Base-by-base conservation (phyloP, 1,140 invertebrate genomes). In the Lethocerus indicus region DNA sequence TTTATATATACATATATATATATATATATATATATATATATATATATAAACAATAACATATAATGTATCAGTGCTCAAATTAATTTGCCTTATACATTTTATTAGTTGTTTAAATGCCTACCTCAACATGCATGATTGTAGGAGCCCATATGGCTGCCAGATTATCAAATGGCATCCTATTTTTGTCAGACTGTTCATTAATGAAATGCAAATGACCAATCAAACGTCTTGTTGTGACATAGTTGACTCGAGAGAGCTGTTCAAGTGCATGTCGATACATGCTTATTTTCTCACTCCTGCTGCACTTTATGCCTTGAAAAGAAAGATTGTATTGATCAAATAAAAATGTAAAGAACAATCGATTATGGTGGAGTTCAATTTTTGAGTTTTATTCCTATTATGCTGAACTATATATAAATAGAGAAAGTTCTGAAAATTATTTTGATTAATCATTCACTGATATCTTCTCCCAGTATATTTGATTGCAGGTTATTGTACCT, bases 101-200 rank as follows among this genome's bases (percentile, higher is more conserved):
- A n/a, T n/a, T n/a, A n/a, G n/a, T n/a, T n/a, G n/a, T n/a, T n/a
- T n/a, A 13, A 44, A 44, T 16, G 29, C 40, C 64, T 51, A 69
- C 73, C 36, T 79, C 76, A 3, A 76, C 71, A 51, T 81, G 80
- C 73, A 88, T 77, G 37, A 88, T 64, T 3, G 82, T 87, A 2
- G 85, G 84, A 1, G 82, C 83, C 83, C 84, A 88, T 35, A 88
- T 76, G 1, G 83, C 73, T 4, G 84, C 80, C n/a, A 89, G 65
- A 63, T 88, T 90, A 41, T 80, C 75, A 0, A 79, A 70, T 36
- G 69, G 75, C 86, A 90, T 90, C 37, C 79, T 70, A 61, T 89
- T 89, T 42, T 74, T 74, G 3, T 76, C 67, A 55, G 73, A 71
- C 60, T 86, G 79, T 1, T 76, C 75, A 53, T 76, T 75, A n/a